These are phyloP conservation scores for Patella depressa DNA, from an alignment of 2,888 invertebrate genomes.

Conservation along the genomic window DNA sequence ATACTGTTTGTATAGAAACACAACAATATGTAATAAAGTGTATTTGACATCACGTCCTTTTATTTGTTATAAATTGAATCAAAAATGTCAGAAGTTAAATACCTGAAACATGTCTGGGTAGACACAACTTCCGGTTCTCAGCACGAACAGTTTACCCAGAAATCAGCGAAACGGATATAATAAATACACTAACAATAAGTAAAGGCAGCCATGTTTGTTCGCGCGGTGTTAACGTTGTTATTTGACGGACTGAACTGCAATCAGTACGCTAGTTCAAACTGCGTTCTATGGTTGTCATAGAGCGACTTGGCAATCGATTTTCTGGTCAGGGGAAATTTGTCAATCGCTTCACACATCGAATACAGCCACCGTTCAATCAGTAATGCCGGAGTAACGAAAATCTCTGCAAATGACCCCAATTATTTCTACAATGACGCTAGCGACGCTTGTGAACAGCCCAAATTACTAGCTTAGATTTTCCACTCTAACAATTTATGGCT, in stretches of 20 bases:
- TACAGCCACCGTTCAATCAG: not conserved
- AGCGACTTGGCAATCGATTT: too few species aligned
- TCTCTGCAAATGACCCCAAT: slow-evolving; percentile 5
- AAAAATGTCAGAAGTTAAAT: too few species aligned
- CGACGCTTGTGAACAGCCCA: not conserved
- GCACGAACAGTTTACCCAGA: too few species aligned
- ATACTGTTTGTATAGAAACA: too few species aligned
- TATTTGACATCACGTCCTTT: too few species aligned
- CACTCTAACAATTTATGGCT: too few species aligned
- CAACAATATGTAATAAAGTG: too few species aligned
- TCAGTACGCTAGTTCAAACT: not conserved
- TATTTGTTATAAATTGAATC: too few species aligned
- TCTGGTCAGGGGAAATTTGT: not conserved
- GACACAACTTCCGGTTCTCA: too few species aligned
- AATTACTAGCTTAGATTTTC: not conserved
- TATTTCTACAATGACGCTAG: not conserved
- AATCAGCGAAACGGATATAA: not conserved
- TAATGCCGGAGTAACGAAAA: not conserved
- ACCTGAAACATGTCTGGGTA: too few species aligned
- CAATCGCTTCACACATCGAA: slow-evolving; percentile 8
- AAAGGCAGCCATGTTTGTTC: slow-evolving; percentile 5
- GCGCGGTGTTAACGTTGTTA: not conserved
- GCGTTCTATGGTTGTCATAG: not conserved
- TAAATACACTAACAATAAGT: slow-evolving; percentile 8
- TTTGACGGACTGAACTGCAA: not conserved